phyloP scores from a whole-genome alignment of 1,140 invertebrate genomes.

The Nephotettix cincticeps region DNA sequence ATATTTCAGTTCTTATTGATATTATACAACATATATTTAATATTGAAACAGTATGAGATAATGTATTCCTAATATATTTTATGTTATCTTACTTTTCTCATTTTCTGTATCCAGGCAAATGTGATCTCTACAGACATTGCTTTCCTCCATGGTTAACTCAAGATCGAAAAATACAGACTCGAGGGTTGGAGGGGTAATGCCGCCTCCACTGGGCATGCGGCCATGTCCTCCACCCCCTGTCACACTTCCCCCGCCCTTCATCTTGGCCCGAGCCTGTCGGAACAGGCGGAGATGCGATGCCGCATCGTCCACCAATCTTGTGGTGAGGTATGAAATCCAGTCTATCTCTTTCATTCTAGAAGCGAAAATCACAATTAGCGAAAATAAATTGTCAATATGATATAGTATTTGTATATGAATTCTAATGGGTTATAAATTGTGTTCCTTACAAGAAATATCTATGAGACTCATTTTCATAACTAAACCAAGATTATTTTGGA shows the following conservation, averaged over 20 bases:
- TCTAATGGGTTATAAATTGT: too few species aligned
- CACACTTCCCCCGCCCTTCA: constrained; percentile 49
- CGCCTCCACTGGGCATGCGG: constrained; percentile 5
- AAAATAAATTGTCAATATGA: not conserved
- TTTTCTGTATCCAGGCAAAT: constrained; percentile 62
- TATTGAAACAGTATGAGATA: too few species aligned
- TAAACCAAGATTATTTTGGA: too few species aligned
- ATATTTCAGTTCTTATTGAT: too few species aligned
- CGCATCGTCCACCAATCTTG: constrained; percentile 84
- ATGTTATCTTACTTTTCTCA: constrained; percentile 60
- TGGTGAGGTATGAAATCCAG: constrained; percentile 86
- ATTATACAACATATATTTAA: too few species aligned
- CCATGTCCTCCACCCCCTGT: not conserved
- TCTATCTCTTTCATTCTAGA: constrained; percentile 81
- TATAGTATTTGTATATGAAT: too few species aligned
- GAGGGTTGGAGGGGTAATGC: constrained; percentile 44
- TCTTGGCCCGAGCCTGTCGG: constrained; percentile 64
- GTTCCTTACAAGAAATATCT: not conserved
- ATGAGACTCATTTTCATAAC: too few species aligned
- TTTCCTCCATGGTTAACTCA: constrained; percentile 82
- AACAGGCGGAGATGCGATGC: constrained; percentile 86
- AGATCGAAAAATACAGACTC: constrained; percentile 85
- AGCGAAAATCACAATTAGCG: constrained; percentile 11
- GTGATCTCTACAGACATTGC: constrained; percentile 64
- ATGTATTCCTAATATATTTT: too few species aligned